These are phyloP conservation scores for Pantherophis vulpinus DNA, from an alignment of 2,797 vertebrate species.

Conservation along the genomic window DNA sequence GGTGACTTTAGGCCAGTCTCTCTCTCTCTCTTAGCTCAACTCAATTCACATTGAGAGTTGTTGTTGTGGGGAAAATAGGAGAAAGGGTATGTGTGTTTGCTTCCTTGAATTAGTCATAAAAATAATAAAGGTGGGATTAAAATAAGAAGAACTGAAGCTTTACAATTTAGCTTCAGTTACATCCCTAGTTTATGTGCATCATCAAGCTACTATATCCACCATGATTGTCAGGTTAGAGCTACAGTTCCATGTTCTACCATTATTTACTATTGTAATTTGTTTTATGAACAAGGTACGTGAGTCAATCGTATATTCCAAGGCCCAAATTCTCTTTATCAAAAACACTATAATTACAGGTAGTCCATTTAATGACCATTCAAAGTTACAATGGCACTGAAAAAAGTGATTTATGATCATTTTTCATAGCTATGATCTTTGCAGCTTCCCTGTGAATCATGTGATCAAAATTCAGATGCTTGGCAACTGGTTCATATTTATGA, in stretches of 20 bases:
- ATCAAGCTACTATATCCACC: not conserved
- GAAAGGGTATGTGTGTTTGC: not conserved
- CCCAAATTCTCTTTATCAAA: not conserved
- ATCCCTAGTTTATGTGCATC: not conserved
- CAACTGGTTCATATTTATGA: too few species aligned
- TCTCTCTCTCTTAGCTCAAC: not conserved
- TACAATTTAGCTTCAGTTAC: not conserved
- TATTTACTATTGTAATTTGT: not conserved
- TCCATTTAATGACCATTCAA: too few species aligned
- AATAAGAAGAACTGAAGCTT: not conserved
- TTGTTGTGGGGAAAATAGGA: not conserved
- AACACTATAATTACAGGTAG: not conserved
- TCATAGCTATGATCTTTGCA: too few species aligned
- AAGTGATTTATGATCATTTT: too few species aligned
- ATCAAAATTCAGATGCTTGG: too few species aligned
- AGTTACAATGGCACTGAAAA: too few species aligned
- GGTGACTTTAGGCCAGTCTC: not conserved
- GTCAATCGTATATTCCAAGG: not conserved
- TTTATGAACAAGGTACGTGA: not conserved
- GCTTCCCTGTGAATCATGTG: too few species aligned
- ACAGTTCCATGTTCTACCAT: not conserved
- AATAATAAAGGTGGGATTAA: not conserved
- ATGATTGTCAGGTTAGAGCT: not conserved
- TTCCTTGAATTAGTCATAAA: not conserved
- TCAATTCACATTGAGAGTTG: not conserved